Evolutionary conservation across 2,888 invertebrate species (phyloP).

Genomic region (Poecilobothrus nobilitatus): DNA sequence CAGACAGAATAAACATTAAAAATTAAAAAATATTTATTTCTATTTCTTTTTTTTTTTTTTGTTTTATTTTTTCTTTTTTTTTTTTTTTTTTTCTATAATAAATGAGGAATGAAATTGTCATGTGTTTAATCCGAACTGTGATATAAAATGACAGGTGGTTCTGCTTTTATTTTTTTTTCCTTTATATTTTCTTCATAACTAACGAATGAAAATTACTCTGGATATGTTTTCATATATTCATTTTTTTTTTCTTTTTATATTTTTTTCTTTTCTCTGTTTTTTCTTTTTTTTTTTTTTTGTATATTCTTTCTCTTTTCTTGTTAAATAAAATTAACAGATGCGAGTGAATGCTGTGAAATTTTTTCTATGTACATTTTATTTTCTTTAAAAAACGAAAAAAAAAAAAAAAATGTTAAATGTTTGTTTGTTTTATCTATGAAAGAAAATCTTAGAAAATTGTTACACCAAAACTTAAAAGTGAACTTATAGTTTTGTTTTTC

Average conservation of each 20-base stretch:
- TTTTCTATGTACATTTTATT: no score
- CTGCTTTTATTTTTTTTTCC: no score
- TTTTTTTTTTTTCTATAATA: neutral
- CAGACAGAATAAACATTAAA: neutral
- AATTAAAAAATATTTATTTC: neutral
- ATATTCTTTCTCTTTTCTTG: neutral
- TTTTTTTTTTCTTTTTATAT: no score
- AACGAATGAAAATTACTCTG: neutral
- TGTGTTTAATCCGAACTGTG: conserved; percentile 26
- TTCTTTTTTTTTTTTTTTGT: neutral
- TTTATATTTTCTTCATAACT: no score
- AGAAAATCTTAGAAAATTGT: no score
- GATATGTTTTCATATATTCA: neutral
- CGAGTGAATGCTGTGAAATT: neutral
- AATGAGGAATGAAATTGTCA: conserved; percentile 4
- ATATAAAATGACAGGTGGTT: conserved; percentile 41
- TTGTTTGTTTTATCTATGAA: no score
- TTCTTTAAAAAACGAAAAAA: no score
- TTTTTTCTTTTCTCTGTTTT: neutral
- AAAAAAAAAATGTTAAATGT: no score
- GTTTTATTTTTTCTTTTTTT: neutral
- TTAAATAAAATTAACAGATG: neutral
- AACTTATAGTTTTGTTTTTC: no score
- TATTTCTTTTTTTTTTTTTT: neutral
- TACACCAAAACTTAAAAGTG: no score